A percentile compares a stretch with the other conserved stretches of the same genome.
Conservation (phyloP, 2,888 invertebrate species). For the Sepiola atlantica region DNA sequence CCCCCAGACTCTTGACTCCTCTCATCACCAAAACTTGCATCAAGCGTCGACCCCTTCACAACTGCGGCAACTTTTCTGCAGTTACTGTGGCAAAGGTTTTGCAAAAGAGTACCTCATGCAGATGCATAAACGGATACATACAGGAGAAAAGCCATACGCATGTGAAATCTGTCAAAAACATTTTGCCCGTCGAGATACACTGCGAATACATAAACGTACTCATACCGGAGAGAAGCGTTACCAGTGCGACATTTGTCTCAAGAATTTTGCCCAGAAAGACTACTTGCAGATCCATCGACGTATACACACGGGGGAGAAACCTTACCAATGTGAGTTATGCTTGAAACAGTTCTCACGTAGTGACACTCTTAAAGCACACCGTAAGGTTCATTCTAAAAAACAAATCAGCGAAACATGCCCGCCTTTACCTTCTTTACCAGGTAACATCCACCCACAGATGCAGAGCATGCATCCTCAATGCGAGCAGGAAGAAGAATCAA, state of each 20-base stretch:
- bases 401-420: not conserved
- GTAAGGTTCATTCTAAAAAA: not conserved
- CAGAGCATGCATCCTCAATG: not conserved
- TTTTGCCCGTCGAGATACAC: not conserved
- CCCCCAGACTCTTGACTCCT: not conserved
- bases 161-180: constrained; percentile 32
- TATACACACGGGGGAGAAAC: constrained; percentile 13
- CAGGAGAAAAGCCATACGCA: not conserved
- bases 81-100: constrained; percentile 34
- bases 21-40: not conserved
- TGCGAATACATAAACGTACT: not conserved
- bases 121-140: not conserved
- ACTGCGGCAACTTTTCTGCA: constrained; percentile 23
- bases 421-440: not conserved
- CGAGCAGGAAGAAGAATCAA: not conserved
- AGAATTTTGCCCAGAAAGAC: constrained; percentile 35
- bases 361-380: not conserved
- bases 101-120: constrained; percentile 32
- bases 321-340: not conserved
- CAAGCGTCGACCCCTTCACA: not conserved
- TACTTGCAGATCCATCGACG: not conserved
- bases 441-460: not conserved
- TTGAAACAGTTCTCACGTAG: not conserved
- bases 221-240: not conserved
- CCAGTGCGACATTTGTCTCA: constrained; percentile 14